These are phyloP conservation scores for Lampris megalopsis DNA, from an alignment of 2,113 vertebrate genomes.

Conservation along the genomic window DNA sequence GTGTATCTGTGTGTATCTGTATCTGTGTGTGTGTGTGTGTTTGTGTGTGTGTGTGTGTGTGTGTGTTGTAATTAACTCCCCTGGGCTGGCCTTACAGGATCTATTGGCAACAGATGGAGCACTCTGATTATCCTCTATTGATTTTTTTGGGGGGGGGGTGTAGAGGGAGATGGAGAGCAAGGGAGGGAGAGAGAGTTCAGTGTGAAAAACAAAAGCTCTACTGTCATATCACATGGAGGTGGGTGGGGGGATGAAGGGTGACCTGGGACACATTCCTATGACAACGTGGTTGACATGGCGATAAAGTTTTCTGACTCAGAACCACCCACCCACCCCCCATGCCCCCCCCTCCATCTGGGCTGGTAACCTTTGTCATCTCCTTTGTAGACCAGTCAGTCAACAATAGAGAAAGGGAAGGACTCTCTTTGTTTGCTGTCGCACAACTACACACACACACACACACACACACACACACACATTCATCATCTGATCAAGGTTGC, in stretches of 20 bases:
- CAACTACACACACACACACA: not conserved
- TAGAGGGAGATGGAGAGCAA: not conserved
- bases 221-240: conserved; percentile 44
- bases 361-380: not conserved
- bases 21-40: no score
- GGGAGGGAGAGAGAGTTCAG: not conserved
- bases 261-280: conserved; percentile 28
- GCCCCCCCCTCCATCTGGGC: not conserved
- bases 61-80: no score
- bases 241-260: not conserved
- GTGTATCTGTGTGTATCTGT: no score
- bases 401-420: no score
- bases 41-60: no score
- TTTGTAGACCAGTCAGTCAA: no score
- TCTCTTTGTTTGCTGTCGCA: no score
- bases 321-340: not conserved
- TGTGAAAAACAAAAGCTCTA: conserved; percentile 12
- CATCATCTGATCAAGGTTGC: not conserved
- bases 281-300: conserved; percentile 47
- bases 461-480: no score
- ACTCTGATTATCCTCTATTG: no score
- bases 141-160: not conserved
- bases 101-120: no score
- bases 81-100: no score
- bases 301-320: conserved; percentile 26